Evolutionary conservation across 2,888 invertebrate genomes (phyloP), one percentile per base, ranked within the genome.

Genomic region (Drosophila stalkeri): DNA sequence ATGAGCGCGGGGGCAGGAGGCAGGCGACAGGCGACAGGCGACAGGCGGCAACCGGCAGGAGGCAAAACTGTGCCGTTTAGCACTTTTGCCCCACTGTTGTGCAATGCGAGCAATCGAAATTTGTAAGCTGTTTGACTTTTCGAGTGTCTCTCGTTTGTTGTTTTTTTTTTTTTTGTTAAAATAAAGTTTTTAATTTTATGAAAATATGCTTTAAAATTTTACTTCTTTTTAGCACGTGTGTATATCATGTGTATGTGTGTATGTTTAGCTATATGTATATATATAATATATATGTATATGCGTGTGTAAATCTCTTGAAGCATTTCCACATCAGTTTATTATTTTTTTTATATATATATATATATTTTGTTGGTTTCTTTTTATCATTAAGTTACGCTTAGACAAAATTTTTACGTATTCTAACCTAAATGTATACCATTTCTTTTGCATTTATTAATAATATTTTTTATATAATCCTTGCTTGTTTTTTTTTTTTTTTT

Each of bases 381-480:
- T 77, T 86, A 88, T 80, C 83, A 81, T 85, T 88, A 86, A 86
- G 75, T 84, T 89, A 86, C 80, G 70, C 85, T 86, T 86, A 85
- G 71, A 85, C 89, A 85, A 85, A 85, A 85, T 86, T 86, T 78
- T 86, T 86, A 86, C 85, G 89, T 86, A 86, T 88, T 86, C 85
- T 86, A 86, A 65, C 85, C 85, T 86, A 86, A 75, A 82, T 89
- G 81, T 84, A 81, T 88, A 86, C 81, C 80, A 83, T 87, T 64
- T 77, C 76, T 77, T 74, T 76, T 51, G 70, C 43, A 41, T 44
- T 47, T 66, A 39, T 49, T 54, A 61, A 49, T 57, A 57, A 65
- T 71, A 60, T 74, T 74, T 20, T 73, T 77, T 61, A 14, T 43
- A n/a, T 51, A 27, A 27, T 41, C 41, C 11, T 39, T 23, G 37